These are phyloP conservation scores for Aplysia californica DNA, from an alignment of 1,140 invertebrate genomes.

Conservation along the genomic window DNA sequence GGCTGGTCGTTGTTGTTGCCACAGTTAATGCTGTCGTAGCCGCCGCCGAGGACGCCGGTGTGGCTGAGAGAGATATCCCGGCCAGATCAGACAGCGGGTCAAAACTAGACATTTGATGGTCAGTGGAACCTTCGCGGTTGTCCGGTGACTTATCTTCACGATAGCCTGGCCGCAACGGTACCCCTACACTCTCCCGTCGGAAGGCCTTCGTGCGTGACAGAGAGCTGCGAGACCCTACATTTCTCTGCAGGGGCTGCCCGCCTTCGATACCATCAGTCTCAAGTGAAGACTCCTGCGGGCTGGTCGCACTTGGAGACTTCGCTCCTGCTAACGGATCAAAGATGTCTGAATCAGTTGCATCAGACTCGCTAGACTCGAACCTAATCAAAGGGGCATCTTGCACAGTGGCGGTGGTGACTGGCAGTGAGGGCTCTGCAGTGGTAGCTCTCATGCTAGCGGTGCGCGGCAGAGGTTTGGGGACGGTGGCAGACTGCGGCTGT, in stretches of 20 bases:
- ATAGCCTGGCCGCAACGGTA: neutral
- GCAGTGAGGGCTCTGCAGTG: neutral
- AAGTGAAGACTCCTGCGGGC: neutral
- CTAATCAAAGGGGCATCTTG: constrained; percentile 8
- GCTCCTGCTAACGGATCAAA: neutral
- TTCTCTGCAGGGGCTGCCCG: neutral
- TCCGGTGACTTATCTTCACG: neutral
- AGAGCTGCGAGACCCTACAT: neutral
- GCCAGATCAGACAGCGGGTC: neutral
- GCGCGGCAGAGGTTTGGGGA: neutral
- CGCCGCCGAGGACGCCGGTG: neutral
- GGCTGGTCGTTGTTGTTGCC: neutral
- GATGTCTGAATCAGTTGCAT: neutral
- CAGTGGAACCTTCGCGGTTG: neutral
- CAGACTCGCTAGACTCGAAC: constrained; percentile 11
- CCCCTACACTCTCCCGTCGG: neutral
- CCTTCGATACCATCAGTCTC: neutral
- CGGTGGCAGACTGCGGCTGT: neutral
- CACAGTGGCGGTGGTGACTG: neutral
- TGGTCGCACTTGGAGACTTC: neutral
- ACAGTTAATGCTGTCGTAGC: neutral
- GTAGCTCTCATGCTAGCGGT: neutral
- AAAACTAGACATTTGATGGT: neutral
- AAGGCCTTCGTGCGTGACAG: constrained; percentile 16
- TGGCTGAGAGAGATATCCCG: neutral